These are phyloP conservation scores for Pseudomyrmex dendroicus DNA, from an alignment of 1,140 invertebrate species.

Conservation along the genomic window DNA sequence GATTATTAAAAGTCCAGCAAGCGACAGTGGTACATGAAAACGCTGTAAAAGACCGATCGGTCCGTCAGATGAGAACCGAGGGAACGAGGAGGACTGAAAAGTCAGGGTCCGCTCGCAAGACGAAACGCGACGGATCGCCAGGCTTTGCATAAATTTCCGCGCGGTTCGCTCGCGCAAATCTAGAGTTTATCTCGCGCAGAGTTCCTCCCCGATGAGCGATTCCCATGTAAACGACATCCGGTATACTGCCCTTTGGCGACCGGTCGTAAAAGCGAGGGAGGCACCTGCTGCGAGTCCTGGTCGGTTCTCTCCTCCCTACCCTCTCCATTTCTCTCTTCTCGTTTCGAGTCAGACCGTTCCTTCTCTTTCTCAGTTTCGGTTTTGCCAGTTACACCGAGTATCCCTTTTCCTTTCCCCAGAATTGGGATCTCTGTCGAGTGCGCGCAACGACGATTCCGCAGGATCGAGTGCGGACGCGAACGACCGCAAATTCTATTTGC, in stretches of 20 bases:
- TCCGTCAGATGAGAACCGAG: background rate
- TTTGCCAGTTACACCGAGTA: background rate
- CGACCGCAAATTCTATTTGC: conserved; percentile 83
- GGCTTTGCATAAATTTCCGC: conserved; percentile 76
- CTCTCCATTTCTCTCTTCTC: background rate
- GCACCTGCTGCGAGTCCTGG: conserved; percentile 50
- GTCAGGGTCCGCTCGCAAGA: conserved; percentile 18
- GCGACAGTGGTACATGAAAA: background rate
- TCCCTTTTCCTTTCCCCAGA: background rate
- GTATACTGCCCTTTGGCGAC: conserved; percentile 75
- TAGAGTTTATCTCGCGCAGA: conserved; percentile 69
- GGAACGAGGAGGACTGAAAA: background rate
- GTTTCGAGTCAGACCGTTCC: background rate
- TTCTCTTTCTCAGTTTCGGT: conserved; percentile 4
- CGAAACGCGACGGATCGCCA: conserved; percentile 54
- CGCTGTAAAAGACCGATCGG: conserved; percentile 16
- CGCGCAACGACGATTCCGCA: conserved; percentile 44
- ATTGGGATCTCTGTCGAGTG: background rate
- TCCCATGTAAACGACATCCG: conserved; percentile 75
- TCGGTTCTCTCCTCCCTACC: background rate
- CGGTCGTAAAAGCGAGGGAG: conserved; percentile 69
- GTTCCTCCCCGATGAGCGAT: conserved; percentile 74
- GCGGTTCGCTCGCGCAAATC: conserved; percentile 58
- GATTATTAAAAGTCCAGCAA: conserved; percentile 11
- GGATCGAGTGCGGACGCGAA: conserved; percentile 40